Conservation (phyloP, 2,888 invertebrate species). For the Falcaria lacertinaria region DNA sequence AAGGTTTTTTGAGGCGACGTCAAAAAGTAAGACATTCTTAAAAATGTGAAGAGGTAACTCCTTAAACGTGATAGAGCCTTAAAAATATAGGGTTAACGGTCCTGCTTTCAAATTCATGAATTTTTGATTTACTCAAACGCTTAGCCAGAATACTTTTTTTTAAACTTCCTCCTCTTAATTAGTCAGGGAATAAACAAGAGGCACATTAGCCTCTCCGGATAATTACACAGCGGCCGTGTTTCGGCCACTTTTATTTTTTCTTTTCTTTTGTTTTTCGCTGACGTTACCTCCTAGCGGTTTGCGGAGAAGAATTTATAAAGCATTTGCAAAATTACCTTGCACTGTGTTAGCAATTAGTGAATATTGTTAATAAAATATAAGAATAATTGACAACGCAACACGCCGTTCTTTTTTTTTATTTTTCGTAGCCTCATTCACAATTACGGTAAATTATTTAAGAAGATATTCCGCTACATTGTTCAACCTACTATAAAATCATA, state of each 20-base stretch:
- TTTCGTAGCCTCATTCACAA: not conserved
- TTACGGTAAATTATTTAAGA: too few species aligned
- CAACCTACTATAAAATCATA: too few species aligned
- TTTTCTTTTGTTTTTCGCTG: conserved; percentile 23
- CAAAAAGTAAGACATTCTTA: too few species aligned
- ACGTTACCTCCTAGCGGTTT: conserved; percentile 48
- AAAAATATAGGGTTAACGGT: conserved; percentile 38
- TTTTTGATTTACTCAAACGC: conserved; percentile 66
- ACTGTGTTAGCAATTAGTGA: conserved; percentile 47
- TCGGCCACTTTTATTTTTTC: conserved; percentile 43
- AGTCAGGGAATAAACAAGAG: conserved; percentile 76
- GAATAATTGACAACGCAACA: conserved; percentile 1
- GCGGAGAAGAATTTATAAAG: conserved; percentile 70
- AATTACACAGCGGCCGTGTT: conserved; percentile 65
- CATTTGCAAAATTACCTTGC: conserved; percentile 69
- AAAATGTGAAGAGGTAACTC: not conserved
- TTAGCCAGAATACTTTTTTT: conserved; percentile 55
- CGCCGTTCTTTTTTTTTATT: not conserved
- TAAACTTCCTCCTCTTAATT: conserved; percentile 73
- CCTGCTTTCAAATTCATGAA: conserved; percentile 56
- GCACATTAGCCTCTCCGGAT: conserved; percentile 75
- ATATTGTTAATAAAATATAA: conserved; percentile 14
- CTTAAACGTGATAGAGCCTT: too few species aligned
- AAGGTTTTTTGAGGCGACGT: too few species aligned
- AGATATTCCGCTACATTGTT: too few species aligned